Evolutionary conservation across 2,113 vertebrate species (phyloP).

Genomic region (Gadus macrocephalus): DNA sequence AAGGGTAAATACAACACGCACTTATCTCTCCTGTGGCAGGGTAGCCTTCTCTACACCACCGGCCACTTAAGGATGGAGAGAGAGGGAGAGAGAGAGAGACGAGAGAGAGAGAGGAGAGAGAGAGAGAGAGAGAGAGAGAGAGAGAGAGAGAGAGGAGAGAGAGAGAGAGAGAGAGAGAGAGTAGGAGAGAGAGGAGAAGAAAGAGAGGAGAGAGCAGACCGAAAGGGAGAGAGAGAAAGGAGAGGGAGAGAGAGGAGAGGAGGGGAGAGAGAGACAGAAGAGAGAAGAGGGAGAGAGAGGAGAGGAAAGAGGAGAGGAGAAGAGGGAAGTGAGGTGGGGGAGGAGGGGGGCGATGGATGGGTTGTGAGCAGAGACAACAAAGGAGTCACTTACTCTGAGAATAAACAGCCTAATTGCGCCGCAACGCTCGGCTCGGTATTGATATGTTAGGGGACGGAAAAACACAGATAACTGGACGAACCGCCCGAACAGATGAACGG

Average conservation of each 20-base stretch:
- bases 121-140: no score
- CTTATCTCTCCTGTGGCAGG: slow-evolving; percentile 59
- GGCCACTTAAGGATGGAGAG: slow-evolving; percentile 16
- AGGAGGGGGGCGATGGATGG: background rate
- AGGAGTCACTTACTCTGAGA: slow-evolving; percentile 25
- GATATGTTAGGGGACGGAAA: slow-evolving; percentile 18
- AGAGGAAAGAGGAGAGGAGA: slow-evolving; percentile 18
- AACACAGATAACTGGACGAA: slow-evolving; percentile 31
- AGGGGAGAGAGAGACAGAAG: slow-evolving; percentile 37
- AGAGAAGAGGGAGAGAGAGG: slow-evolving; percentile 36
- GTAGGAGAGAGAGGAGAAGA: slow-evolving; percentile 27
- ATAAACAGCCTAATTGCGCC: slow-evolving; percentile 20
- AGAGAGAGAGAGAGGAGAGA: no score
- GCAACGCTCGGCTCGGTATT: slow-evolving; percentile 14
- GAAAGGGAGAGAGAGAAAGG: slow-evolving; percentile 28
- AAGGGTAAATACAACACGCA: slow-evolving; percentile 52
- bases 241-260: slow-evolving; percentile 34
- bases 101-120: no score
- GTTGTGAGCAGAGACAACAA: slow-evolving; percentile 23
- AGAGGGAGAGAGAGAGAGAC: slow-evolving; percentile 29
- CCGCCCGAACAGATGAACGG: background rate
- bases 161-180: no score
- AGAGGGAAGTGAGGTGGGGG: background rate
- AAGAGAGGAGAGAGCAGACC: slow-evolving; percentile 19
- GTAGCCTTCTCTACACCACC: slow-evolving; percentile 27